phyloP scores from a whole-genome alignment of 2,888 invertebrate species.

The Agonopterix alstromeriana region DNA sequence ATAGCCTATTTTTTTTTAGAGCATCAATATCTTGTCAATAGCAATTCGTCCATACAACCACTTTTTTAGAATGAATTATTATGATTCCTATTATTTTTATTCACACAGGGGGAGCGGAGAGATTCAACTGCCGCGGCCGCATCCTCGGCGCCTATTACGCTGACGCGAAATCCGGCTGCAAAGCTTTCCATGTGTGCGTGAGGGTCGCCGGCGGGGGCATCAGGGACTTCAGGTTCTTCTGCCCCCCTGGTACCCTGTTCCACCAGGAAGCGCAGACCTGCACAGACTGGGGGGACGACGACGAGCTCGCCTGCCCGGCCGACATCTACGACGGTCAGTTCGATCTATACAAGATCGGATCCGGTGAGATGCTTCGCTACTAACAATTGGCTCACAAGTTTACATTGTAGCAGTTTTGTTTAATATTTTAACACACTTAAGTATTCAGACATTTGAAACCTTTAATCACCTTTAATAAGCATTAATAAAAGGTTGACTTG shows the following conservation, averaged over 20 bases:
- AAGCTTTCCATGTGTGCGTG: constrained; percentile 93
- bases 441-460: no score
- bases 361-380: constrained; percentile 78
- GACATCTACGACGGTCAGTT: constrained; percentile 91
- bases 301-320: constrained; percentile 86
- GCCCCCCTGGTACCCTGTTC: constrained; percentile 93
- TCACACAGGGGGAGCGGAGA: constrained; percentile 64
- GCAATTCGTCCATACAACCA: no score
- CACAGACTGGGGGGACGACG: constrained; percentile 90
- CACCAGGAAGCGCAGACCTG: constrained; percentile 95
- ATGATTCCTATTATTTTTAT: not conserved
- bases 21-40: no score
- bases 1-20: no score
- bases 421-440: no score
- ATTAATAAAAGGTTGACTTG: no score
- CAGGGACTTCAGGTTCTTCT: constrained; percentile 90
- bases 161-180: constrained; percentile 90
- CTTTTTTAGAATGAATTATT: no score
- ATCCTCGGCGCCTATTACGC: constrained; percentile 93
- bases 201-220: constrained; percentile 87
- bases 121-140: constrained; percentile 89
- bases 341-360: constrained; percentile 88
- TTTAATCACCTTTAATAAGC: no score
- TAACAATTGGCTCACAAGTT: constrained; percentile 31
- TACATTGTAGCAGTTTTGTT: constrained; percentile 13